These are phyloP conservation scores for Trichacis sp. DNA, from an alignment of 2,888 invertebrate genomes.

Conservation along the genomic window DNA sequence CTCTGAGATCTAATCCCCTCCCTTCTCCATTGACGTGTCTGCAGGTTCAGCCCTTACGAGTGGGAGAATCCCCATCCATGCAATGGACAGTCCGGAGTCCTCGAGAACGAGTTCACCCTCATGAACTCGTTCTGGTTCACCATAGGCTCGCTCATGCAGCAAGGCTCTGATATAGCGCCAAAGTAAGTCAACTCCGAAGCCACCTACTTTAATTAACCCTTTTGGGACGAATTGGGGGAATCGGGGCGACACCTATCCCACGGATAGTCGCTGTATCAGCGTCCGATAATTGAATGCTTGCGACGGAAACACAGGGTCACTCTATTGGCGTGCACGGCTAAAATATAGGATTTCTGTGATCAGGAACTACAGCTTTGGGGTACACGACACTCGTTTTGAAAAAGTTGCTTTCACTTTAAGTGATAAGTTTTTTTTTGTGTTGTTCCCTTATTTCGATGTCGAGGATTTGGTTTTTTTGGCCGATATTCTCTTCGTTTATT, in stretches of 20 bases:
- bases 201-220: constrained; percentile 22
- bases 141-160: constrained; percentile 92
- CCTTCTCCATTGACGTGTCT: constrained; percentile 66
- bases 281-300: background rate
- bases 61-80: constrained; percentile 91
- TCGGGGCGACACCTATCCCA: background rate
- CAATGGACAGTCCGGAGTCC: constrained; percentile 85
- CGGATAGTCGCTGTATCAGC: background rate
- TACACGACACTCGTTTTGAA: too few species aligned
- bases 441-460: too few species aligned
- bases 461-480: too few species aligned
- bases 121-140: constrained; percentile 96
- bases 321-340: background rate
- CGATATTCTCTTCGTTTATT: too few species aligned
- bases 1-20: constrained; percentile 53
- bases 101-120: constrained; percentile 92
- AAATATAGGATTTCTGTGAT: background rate
- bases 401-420: background rate
- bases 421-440: background rate
- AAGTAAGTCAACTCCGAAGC: constrained; percentile 75
- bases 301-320: background rate
- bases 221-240: constrained; percentile 13
- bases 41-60: constrained; percentile 85
- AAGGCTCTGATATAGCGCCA: constrained; percentile 92
- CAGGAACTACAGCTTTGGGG: background rate